Evolutionary conservation across 2,113 vertebrate species (phyloP), one percentile per base, ranked within the genome.

Genomic region (Paratilapia polleni): DNA sequence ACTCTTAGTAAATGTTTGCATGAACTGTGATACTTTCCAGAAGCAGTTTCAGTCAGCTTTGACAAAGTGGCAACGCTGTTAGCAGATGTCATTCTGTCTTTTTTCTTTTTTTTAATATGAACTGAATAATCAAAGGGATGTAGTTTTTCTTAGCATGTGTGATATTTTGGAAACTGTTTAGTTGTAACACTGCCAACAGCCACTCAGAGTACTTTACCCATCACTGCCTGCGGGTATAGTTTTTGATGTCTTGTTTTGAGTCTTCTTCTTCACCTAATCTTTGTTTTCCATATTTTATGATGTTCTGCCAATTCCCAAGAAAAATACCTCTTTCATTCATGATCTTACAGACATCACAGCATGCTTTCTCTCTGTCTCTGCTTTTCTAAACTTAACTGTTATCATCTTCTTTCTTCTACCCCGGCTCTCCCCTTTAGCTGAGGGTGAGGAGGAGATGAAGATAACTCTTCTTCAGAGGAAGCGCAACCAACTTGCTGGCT

Each of bases 401-500:
- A 5, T 52, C 31, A 5, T 13, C 8, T 68, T 1, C 19, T 54
- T 73, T 60, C 68, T 17, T 61, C n/a, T 12, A 5, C 41, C 7
- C n/a, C 8, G n/a, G 12, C 28, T 82, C 22, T 56, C 4, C 3
- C 26, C 15, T 83, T 5, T 12, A 85, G 82, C 1, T 77, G 19
- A 94, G 11, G 43, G 9, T 4, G 87, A 92, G 24, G 90, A 91
- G 26, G 86, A 94, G 24, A 31, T 36, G 57, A 95, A 93, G 89
- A 95, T 97, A 1, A 81, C 89, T 41, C 79, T 88, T 34, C 94
- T 98, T 34, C 96, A 96, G 87, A 95, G 87, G 73, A 96, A 95
- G 59, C 96, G 98, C 11, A 95, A 93, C 54, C 96, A 97, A n/a
- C 92, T 99, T 75, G 96, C 97, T 0, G 97, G 96, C 15, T 99